Base-by-base conservation (phyloP, 2,888 invertebrate species). In the Diaperis boleti region DNA sequence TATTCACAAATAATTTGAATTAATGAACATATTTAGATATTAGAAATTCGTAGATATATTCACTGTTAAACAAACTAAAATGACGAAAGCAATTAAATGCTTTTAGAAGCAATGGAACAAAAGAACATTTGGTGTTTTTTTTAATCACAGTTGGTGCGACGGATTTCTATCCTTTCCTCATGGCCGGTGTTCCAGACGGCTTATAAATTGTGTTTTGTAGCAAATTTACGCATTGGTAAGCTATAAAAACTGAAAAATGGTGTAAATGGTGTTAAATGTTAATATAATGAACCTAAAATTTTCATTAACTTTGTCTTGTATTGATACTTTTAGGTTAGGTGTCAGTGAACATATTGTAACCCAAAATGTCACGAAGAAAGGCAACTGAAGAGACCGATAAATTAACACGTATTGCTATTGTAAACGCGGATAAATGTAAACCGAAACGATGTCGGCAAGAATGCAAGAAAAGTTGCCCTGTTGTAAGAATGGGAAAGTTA, bases 391-490 rank as follows among this genome's bases (percentile, higher is more conserved):
- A 95, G 82, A 91, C 92, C 22, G 96, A 96, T 79, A 94, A 94
- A 82, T 89, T 97, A 76, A 98, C 97, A 57, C 91, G 98, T 85
- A 98, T 98, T 82, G 98, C 98, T 67, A 98, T 98, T 76, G 97
- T 98, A 67, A 98, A 95, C 82, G 90, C 92, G 71, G 99, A 99
- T 84, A 95, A 96, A 78, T 99, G 99, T 83, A 99, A 99, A 82
- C 99, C 99, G 1, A 99, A 99, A 83, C 88, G 98, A 86, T 99
- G 99, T 84, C 90, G 97, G 59, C 98, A 98, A 82, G 98, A 98
- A 78, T 99, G 99, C 84, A 99, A 99, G 81, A 95, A 96, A 78
- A 95, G 95, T 54, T 99, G 99, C 82, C 99, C 99, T 0, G 98
- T 99, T 59, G 98, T 98, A 64, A 89, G 98, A 71, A 98, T 98